Evolutionary conservation across 2,888 invertebrate species (phyloP), one percentile per base, ranked within the genome.

Genomic region (Opisthograptis luteolata): DNA sequence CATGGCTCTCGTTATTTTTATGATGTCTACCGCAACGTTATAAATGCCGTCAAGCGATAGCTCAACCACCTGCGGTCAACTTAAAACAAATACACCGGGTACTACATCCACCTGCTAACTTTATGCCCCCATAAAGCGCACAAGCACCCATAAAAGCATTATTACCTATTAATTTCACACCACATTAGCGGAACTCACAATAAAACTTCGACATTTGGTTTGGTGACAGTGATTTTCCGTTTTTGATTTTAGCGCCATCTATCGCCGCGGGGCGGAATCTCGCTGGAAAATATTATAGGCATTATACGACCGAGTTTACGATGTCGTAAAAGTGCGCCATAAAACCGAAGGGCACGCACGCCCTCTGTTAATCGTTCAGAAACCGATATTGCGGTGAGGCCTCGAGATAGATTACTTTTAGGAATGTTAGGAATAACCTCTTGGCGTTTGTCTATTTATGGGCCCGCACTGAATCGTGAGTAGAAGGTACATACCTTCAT

Each of bases 151-250:
- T 90, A 89, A 90, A 89, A 79, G 82, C 80, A 87, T 89, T 89
- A 90, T 87, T 84, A 84, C 87, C 90, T 89, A 90, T 90, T 89
- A 89, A 90, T 90, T 89, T 90, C 87, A 89, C 90, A 90, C 87
- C 86, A 83, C 87, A 90, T 90, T 90, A 89, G 90, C 89, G 84
- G 87, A 87, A 87, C 90, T 87, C 74, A 87, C 85, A 87, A 89
- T 89, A 89, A 90, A 90, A 90, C 83, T 88, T 87, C 75, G 85
- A 86, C 84, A 80, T 84, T 86, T 79, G 70, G 77, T 76, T 74
- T 75, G 66, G 80, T 79, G 84, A 82, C 86, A 84, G 83, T 83
- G 86, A 88, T 87, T 83, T 50, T 81, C 74, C 64, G 81, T 79
- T 81, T 81, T 81, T 81, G 80, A 74, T 74, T 73, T 82, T 76